Base-by-base conservation (phyloP, 1,140 invertebrate species). In the Holcopasites calliopsidis region DNA sequence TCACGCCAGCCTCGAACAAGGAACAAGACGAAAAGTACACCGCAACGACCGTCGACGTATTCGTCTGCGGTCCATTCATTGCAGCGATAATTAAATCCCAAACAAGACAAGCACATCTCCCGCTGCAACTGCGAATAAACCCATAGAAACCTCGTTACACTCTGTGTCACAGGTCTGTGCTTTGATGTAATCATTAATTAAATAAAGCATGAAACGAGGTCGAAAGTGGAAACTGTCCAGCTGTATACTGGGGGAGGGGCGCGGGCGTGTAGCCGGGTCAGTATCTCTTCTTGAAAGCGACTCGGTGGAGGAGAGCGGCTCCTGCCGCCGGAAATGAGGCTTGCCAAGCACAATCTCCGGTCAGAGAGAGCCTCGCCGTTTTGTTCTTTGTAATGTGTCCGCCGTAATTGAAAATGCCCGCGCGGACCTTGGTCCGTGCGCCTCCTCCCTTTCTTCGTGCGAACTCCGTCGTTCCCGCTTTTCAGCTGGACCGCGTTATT, bases 171-270 rank as follows among this genome's bases (percentile, higher is more conserved):
- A n/a, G n/a, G n/a, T n/a, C n/a, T n/a, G n/a, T n/a, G n/a, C n/a
- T 40, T 42, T 47, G 81, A 47, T 74, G 76, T 82, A 79, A 85
- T 81, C 76, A 85, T 85, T 83, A 85, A 85, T 85, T 85, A 85
- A 64, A 77, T 79, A 72, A 66, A 62, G 57, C 82, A 50, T 42
- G 75, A 69, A 68, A 62, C 52, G 54, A 49, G 55, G 57, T 69
- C 44, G 64, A 69, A 61, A 47, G 49, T 64, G 68, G 66, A 62
- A 58, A 64, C 38, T 18, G 70, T 35, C 28, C 40, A 70, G 47
- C 55, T 61, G 61, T 31, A n/a, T n/a, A n/a, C n/a, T n/a, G 62
- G 49, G 40, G 75, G 72, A 10, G 60, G 49, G 69, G 73, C 60
- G 78, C 71, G 64, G 57, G 68, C 82, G 76, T 85, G 83, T 76